These are phyloP conservation scores for Champsocephalus esox DNA, from an alignment of 2,797 vertebrate species.

Conservation along the genomic window DNA sequence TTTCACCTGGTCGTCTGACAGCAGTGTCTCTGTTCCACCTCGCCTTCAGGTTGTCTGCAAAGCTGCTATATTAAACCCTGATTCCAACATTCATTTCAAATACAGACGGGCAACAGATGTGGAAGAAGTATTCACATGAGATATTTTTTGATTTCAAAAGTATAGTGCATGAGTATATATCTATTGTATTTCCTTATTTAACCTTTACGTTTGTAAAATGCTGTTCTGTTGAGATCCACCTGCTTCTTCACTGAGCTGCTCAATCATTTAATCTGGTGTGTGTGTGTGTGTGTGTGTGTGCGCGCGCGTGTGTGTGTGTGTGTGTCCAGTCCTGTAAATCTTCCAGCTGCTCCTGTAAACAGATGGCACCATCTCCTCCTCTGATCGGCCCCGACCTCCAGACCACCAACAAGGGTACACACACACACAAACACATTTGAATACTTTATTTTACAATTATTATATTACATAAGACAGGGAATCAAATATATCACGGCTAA, in stretches of 20 bases:
- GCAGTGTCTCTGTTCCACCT: not conserved
- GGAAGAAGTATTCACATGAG: too few relatives aligned
- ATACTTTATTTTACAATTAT: too few relatives aligned
- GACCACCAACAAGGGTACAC: constrained; percentile 76
- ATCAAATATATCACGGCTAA: too few relatives aligned
- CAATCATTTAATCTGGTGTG: constrained; percentile 11
- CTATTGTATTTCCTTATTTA: not conserved
- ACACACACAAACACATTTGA: too few relatives aligned
- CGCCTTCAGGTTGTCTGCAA: not conserved
- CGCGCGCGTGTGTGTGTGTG: constrained; percentile 1
- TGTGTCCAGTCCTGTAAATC: constrained; percentile 75
- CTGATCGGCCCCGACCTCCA: constrained; percentile 82
- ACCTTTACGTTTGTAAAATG: not conserved
- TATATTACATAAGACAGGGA: too few relatives aligned
- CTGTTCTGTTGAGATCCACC: constrained; percentile 2
- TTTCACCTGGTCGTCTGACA: not conserved
- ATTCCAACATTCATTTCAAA: not conserved
- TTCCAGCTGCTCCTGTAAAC: constrained; percentile 70
- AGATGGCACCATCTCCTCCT: constrained; percentile 57
- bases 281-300: not conserved
- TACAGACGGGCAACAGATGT: too few relatives aligned
- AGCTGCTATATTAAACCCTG: not conserved
- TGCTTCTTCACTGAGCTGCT: constrained; percentile 11
- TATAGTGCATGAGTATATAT: too few relatives aligned
- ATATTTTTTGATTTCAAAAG: too few relatives aligned